Base-by-base conservation (phyloP, 1,140 invertebrate genomes). In the Nomia melanderi region DNA sequence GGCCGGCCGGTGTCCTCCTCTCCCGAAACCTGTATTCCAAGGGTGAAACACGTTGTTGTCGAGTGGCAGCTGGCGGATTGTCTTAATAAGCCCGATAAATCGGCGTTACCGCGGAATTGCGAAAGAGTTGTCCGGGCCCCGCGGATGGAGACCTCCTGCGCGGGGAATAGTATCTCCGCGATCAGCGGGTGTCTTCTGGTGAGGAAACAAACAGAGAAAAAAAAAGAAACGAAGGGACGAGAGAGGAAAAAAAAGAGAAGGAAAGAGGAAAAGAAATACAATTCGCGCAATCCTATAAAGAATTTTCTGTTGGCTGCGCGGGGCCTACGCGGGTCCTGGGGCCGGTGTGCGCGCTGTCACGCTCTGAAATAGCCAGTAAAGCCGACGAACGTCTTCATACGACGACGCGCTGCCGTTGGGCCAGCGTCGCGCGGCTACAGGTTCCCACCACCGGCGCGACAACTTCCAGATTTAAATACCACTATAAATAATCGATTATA, bases 401-500 rank as follows among this genome's bases (percentile, higher is more conserved):
- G n/a, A 36, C 79, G n/a, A 25, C 70, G 59, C 60, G 39, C 50
- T 29, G 62, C 72, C 44, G 69, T 69, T 47, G 29, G 44, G 53
- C 64, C 50, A 50, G 53, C 39, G 56, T 64, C 66, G 69, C 63
- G 44, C 33, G 50, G 56, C 36, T 47, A 67, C 69, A 59, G 63
- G 83, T 63, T 39, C 65, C 76, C 54, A 36, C 62, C 56, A 27
- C 44, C 66, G 54, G 31, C 66, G 44, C 67, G 59, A 78, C 74
- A 78, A 75, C 82, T 83, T 79, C 76, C 77, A 85, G 77, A 78
- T 86, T 88, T 84, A 84, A 87, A 85, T 86, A 85, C 84, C 88
- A 79, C 85, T 83, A 88, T 90, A 90, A 90, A 89, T 90, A 90
- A 89, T 88, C 88, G 85, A 88, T 89, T 90, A 88, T 89, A 89